phyloP scores from a whole-genome alignment of 2,797 vertebrate species.

The Triplophysa yarkandensis region DNA sequence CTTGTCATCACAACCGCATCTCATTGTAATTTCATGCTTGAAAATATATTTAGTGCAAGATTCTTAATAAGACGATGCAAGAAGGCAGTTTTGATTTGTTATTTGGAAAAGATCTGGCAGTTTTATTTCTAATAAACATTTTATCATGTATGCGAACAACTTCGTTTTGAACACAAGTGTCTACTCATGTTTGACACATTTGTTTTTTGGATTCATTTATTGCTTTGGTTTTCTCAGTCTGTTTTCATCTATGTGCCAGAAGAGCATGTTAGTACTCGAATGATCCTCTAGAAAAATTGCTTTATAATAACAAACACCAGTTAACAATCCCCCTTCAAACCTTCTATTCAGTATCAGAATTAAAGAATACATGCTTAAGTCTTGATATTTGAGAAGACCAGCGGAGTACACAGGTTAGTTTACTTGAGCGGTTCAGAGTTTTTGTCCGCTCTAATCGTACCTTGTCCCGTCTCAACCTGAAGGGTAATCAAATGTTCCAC shows the following conservation, averaged over 20 bases:
- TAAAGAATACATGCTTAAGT: neutral
- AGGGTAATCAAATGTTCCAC: conserved; percentile 51
- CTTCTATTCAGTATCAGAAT: conserved; percentile 15
- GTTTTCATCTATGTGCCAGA: neutral
- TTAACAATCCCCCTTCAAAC: neutral
- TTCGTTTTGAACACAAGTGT: neutral
- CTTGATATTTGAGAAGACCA: neutral
- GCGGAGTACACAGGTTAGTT: conserved; percentile 7
- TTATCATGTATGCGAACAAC: conserved; percentile 1
- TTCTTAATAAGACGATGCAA: neutral
- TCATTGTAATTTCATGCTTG: too few species aligned
- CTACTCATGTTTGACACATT: neutral
- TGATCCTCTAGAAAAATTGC: neutral
- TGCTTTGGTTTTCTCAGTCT: neutral
- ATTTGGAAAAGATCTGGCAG: neutral
- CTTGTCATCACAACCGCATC: neutral
- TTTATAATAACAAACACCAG: neutral
- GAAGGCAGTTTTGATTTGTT: neutral
- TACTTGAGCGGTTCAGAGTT: conserved; percentile 16
- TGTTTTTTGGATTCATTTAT: neutral
- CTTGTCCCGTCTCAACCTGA: conserved; percentile 46
- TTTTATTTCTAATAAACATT: neutral
- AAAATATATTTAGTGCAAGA: neutral
- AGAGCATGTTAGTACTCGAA: conserved; percentile 10
- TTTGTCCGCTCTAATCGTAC: conserved; percentile 47